These are phyloP conservation scores for Zele albiditarsus DNA, from an alignment of 2,888 invertebrate genomes.

Conservation along the genomic window DNA sequence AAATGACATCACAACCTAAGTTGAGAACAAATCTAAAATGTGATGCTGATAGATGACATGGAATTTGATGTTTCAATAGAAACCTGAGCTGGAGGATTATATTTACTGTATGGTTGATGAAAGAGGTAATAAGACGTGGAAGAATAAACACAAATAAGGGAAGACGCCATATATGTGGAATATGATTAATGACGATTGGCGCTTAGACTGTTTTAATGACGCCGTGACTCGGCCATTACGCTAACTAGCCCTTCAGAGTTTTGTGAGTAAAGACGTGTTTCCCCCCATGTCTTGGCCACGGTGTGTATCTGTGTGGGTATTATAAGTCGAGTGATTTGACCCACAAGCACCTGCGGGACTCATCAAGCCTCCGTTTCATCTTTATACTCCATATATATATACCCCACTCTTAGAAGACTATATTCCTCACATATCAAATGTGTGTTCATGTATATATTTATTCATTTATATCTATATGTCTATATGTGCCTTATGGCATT, in stretches of 20 bases:
- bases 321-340: constrained; percentile 41
- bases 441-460: constrained; percentile 2
- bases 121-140: constrained; percentile 34
- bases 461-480: not conserved
- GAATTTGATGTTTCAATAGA: constrained; percentile 42
- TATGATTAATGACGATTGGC: constrained; percentile 70
- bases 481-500: constrained; percentile 16
- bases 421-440: constrained; percentile 14
- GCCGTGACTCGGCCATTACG: constrained; percentile 70
- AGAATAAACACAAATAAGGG: constrained; percentile 37
- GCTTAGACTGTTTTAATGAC: constrained; percentile 66
- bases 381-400: constrained; percentile 21
- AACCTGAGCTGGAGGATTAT: not conserved
- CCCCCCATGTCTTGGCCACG: constrained; percentile 4
- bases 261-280: constrained; percentile 43
- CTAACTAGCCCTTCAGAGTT: constrained; percentile 66
- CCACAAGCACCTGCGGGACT: constrained; percentile 40
- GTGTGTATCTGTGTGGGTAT: constrained; percentile 9
- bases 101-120: constrained; percentile 17
- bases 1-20: constrained; percentile 14
- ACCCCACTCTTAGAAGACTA: not conserved
- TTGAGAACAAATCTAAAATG: constrained; percentile 1
- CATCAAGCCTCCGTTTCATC: constrained; percentile 40
- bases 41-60: constrained; percentile 34
- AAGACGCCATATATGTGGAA: constrained; percentile 45